Conservation (phyloP, 2,888 invertebrate species). For the Cataglyphis albicans region DNA sequence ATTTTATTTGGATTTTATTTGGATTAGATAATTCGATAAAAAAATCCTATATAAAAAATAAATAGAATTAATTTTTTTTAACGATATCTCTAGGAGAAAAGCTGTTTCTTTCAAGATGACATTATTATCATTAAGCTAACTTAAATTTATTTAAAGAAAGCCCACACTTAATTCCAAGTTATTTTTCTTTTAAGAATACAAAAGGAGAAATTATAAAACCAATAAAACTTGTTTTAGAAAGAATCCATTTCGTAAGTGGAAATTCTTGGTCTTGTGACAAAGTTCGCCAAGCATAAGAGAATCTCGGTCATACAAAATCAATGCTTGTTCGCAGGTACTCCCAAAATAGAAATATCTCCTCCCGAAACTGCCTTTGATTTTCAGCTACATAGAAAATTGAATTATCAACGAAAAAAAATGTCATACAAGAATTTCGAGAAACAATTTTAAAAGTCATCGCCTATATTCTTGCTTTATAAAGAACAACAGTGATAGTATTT, state of each 20-base stretch:
- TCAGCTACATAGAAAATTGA: slow-evolving; percentile 4
- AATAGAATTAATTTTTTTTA: not conserved
- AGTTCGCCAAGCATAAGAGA: slow-evolving; percentile 26
- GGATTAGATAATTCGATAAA: too few relatives aligned
- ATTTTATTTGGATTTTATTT: too few relatives aligned
- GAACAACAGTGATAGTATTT: not conserved
- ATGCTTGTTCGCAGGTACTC: slow-evolving; percentile 19
- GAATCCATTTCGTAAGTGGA: not conserved
- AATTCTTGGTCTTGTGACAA: not conserved
- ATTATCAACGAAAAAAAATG: not conserved
- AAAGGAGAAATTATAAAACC: slow-evolving; percentile 11
- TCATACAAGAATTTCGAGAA: not conserved
- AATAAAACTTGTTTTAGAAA: slow-evolving; percentile 40
- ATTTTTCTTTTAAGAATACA: not conserved
- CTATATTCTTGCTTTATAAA: not conserved
- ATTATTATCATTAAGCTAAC: not conserved
- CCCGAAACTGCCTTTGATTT: not conserved
- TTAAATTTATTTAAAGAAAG: slow-evolving; percentile 16
- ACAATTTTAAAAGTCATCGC: not conserved
- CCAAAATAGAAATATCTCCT: slow-evolving; percentile 20
- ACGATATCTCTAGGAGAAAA: not conserved
- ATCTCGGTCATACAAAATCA: slow-evolving; percentile 39
- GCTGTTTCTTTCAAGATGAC: not conserved
- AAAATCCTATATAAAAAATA: not conserved
- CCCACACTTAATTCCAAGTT: slow-evolving; percentile 17